phyloP scores from a whole-genome alignment of 2,888 invertebrate species.

The Lepidocyrtinus sp. region DNA sequence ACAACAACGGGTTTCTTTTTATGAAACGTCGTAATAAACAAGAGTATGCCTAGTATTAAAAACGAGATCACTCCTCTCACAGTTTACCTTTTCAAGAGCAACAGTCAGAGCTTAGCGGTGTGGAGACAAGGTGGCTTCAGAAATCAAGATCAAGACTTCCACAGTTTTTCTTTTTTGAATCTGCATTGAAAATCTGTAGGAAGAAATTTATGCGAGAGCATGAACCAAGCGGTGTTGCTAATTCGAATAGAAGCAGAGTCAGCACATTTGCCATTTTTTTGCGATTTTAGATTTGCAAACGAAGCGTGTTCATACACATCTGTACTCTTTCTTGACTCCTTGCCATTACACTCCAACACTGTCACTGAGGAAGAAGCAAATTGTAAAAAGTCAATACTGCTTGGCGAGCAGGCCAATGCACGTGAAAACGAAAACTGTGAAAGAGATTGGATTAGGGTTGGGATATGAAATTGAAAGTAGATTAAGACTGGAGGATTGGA shows the following conservation, averaged over 20 bases:
- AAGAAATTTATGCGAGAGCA: background rate
- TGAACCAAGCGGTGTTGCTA: background rate
- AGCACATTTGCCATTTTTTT: background rate
- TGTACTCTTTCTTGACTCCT: background rate
- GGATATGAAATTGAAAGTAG: background rate
- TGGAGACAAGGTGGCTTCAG: constrained; percentile 33
- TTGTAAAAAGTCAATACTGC: background rate
- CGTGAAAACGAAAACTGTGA: background rate
- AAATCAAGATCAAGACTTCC: constrained; percentile 15
- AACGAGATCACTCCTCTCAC: constrained; percentile 16
- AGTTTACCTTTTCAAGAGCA: background rate
- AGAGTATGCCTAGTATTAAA: background rate
- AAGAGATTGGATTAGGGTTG: background rate
- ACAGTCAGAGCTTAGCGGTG: too few relatives aligned
- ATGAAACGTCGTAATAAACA: background rate
- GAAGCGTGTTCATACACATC: background rate
- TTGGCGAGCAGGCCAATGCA: background rate
- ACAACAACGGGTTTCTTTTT: constrained; percentile 31
- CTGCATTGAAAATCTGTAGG: background rate
- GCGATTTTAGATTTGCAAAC: background rate
- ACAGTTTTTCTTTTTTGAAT: background rate
- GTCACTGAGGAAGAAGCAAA: background rate
- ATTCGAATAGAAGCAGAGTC: background rate
- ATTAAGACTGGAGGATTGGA: background rate
- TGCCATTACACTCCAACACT: background rate